Percentiles rank a stretch among this genome's conserved stretches.
phyloP scores from a whole-genome alignment of 2,888 invertebrate genomes.

The Cylindroiulus punctatus region DNA sequence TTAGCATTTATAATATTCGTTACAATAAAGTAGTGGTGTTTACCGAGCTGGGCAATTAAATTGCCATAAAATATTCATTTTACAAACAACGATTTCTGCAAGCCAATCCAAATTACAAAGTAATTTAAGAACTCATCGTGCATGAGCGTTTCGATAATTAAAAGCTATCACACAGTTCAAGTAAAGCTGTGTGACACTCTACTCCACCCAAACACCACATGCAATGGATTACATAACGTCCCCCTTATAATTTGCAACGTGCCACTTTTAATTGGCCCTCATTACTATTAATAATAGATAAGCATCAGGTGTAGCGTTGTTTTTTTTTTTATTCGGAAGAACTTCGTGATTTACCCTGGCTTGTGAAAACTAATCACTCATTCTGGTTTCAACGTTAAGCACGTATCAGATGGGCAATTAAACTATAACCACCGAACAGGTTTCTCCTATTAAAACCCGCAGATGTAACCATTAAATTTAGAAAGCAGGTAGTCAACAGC shows the following conservation, averaged over 20 bases:
- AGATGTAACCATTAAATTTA: not conserved
- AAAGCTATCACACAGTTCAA: not conserved
- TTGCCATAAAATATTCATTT: slow-evolving; percentile 27
- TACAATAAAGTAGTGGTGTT: not conserved
- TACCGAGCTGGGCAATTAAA: not conserved
- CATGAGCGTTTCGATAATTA: not conserved
- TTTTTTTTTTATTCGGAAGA: not conserved
- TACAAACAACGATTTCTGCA: not conserved
- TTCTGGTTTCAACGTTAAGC: not conserved
- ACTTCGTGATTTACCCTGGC: not conserved
- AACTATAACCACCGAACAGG: not conserved
- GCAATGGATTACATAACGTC: not conserved
- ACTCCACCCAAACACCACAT: slow-evolving; percentile 8
- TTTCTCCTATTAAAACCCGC: not conserved
- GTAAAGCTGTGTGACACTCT: not conserved
- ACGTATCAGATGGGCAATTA: not conserved
- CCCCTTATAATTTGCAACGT: slow-evolving; percentile 1
- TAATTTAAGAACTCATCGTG: slow-evolving; percentile 21
- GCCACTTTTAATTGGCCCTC: not conserved
- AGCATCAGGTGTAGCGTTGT: not conserved
- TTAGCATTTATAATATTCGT: no score
- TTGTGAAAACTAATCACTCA: not conserved
- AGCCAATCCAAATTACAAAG: not conserved
- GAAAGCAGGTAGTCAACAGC: not conserved
- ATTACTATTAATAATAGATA: slow-evolving; percentile 9